These are phyloP conservation scores for Notospermus geniculatus DNA, from an alignment of 1,140 invertebrate species.

Conservation along the genomic window DNA sequence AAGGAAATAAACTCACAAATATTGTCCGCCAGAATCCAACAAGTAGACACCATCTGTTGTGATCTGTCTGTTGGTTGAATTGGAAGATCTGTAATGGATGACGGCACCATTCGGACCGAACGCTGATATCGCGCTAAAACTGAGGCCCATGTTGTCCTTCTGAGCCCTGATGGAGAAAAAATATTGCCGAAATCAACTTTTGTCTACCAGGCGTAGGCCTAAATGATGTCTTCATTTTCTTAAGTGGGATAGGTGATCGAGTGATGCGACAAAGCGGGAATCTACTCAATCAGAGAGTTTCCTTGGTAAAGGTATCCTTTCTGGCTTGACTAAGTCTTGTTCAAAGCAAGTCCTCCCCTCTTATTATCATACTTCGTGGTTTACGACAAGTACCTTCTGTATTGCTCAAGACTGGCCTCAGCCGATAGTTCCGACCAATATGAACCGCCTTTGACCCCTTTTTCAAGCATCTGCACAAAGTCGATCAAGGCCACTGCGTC, in stretches of 20 bases:
- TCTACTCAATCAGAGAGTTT: too few relatives aligned
- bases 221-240: too few relatives aligned
- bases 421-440: slow-evolving; percentile 75
- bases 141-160: slow-evolving; percentile 76
- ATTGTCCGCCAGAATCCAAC: slow-evolving; percentile 81
- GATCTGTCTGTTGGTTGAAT: slow-evolving; percentile 69
- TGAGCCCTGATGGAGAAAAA: slow-evolving; percentile 53
- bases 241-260: too few relatives aligned
- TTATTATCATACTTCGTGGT: not conserved
- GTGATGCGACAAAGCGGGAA: too few relatives aligned
- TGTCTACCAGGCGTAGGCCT: too few relatives aligned
- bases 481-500: slow-evolving; percentile 85
- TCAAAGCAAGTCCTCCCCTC: too few relatives aligned
- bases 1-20: slow-evolving; percentile 25
- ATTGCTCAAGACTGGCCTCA: slow-evolving; percentile 74
- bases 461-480: slow-evolving; percentile 91
- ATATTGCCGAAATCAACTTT: too few relatives aligned
- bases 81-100: slow-evolving; percentile 74
- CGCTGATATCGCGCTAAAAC: slow-evolving; percentile 85
- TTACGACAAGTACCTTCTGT: slow-evolving; percentile 73
- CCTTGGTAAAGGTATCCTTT: too few relatives aligned
- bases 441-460: slow-evolving; percentile 65
- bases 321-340: too few relatives aligned
- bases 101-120: slow-evolving; percentile 84
- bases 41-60: slow-evolving; percentile 73